Evolutionary conservation across 2,113 vertebrate species (phyloP).

Genomic region (Notiomystis cincta): DNA sequence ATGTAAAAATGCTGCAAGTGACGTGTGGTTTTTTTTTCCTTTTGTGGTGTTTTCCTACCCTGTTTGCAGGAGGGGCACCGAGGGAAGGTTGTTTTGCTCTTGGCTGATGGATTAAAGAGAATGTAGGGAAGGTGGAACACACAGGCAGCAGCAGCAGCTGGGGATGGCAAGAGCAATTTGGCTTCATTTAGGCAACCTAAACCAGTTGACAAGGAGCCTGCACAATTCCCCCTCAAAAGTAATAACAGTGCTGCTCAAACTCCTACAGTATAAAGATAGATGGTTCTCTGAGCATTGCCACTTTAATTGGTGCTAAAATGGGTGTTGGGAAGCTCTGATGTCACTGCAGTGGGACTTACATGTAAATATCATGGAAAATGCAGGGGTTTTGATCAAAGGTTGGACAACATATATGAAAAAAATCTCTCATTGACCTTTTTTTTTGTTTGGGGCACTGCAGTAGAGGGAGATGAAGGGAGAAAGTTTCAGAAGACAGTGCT

Average conservation of each 20-base stretch:
- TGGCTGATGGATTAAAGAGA: background rate
- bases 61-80: background rate
- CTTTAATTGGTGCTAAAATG: background rate
- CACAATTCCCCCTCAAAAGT: background rate
- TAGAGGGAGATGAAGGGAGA: background rate
- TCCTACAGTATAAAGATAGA: background rate
- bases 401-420: background rate
- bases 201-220: background rate
- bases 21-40: background rate
- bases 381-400: background rate
- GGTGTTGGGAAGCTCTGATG: background rate
- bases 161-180: background rate
- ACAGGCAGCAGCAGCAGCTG: background rate
- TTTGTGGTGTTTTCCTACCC: background rate
- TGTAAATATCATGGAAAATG: background rate
- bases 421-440: background rate
- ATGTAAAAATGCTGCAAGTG: constrained; percentile 12
- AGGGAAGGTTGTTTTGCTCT: background rate
- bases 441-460: background rate
- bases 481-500: background rate
- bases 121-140: background rate
- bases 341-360: background rate
- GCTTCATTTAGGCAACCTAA: constrained; percentile 3
- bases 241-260: background rate
- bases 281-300: background rate